These are phyloP conservation scores for Nipponacmea schrenckii DNA, from an alignment of 2,888 invertebrate genomes.

Conservation along the genomic window DNA sequence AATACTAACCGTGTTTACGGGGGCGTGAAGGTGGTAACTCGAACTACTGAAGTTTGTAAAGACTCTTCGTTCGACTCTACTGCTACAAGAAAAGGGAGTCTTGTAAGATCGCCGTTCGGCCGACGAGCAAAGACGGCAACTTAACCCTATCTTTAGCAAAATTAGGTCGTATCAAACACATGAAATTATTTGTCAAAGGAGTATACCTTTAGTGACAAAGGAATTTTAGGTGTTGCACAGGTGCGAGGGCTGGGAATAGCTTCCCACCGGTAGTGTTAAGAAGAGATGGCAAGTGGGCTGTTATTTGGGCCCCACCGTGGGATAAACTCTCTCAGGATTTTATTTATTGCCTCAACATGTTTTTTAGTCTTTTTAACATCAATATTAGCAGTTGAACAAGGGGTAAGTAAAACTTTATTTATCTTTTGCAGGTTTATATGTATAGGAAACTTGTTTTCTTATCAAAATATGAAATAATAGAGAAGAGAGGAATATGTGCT, in stretches of 20 bases:
- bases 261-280: background rate
- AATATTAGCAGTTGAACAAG: background rate
- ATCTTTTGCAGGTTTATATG: background rate
- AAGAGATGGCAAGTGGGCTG: conserved; percentile 2
- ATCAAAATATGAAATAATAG: no score
- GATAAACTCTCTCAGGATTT: background rate
- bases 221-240: background rate
- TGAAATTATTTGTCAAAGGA: background rate
- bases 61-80: background rate
- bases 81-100: conserved; percentile 5
- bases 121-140: background rate
- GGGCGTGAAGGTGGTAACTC: background rate
- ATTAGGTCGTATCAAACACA: background rate
- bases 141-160: background rate
- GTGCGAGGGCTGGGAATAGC: background rate
- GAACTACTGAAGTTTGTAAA: background rate
- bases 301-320: background rate
- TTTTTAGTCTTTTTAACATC: background rate
- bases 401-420: conserved; percentile 1
- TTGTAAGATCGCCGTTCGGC: background rate
- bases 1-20: background rate
- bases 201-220: background rate
- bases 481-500: no score
- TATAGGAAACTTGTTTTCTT: background rate
- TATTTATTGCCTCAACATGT: background rate